Evolutionary conservation across 2,797 vertebrate species (phyloP).

Genomic region (Myotis findleyi): DNA sequence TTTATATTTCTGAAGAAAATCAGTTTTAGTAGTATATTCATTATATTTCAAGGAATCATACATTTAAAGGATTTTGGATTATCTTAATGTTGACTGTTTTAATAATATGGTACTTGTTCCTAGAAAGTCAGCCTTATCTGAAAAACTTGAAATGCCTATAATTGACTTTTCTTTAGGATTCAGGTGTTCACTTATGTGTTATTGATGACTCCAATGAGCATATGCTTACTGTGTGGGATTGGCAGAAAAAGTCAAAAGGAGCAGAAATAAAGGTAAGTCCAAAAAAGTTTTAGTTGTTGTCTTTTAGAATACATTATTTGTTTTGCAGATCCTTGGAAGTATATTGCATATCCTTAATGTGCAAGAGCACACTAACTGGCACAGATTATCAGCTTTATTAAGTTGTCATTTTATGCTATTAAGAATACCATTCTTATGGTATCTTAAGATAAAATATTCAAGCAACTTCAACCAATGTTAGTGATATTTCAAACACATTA

Average conservation of each 20-base stretch:
- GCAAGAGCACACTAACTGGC: not conserved
- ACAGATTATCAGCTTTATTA: not conserved
- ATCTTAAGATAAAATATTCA: not conserved
- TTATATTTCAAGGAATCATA: slow-evolving; percentile 36
- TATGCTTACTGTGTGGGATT: slow-evolving; percentile 99
- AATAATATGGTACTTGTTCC: slow-evolving; percentile 32
- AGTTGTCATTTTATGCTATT: not conserved
- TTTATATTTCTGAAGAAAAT: slow-evolving; percentile 50
- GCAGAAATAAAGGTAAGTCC: slow-evolving; percentile 96
- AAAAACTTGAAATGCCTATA: slow-evolving; percentile 46
- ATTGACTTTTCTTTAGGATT: slow-evolving; percentile 90
- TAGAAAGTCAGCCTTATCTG: slow-evolving; percentile 21
- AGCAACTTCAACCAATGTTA: not conserved
- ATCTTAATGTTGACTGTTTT: slow-evolving; percentile 30
- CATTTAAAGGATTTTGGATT: slow-evolving; percentile 46
- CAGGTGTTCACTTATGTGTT: slow-evolving; percentile 95
- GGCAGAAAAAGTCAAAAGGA: slow-evolving; percentile 96
- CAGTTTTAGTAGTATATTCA: not conserved
- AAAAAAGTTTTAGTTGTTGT: not conserved
- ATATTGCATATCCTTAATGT: slow-evolving; percentile 14
- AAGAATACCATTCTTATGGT: not conserved
- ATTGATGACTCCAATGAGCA: slow-evolving; percentile 99
- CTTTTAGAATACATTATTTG: slow-evolving; percentile 21
- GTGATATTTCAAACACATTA: not conserved
- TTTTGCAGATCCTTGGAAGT: not conserved